phyloP scores from a whole-genome alignment of 1,140 invertebrate genomes.

The Trichonephila clavipes region DNA sequence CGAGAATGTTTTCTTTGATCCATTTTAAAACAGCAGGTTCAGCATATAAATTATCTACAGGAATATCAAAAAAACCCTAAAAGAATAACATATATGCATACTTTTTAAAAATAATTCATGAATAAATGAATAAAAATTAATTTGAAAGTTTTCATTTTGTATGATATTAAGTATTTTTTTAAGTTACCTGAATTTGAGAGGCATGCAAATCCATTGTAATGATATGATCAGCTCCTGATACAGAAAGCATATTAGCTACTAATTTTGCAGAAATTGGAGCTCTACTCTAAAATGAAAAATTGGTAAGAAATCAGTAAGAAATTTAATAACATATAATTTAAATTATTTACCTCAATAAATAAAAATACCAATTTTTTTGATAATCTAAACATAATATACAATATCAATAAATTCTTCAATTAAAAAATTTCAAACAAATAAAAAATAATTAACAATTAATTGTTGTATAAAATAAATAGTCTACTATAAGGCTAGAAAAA shows the following conservation, averaged over 20 bases:
- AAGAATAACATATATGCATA: not conserved
- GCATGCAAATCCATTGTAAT: constrained; percentile 99
- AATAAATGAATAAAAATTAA: not conserved
- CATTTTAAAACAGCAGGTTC: constrained; percentile 99
- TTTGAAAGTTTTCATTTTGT: not conserved
- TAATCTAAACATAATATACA: too few relatives aligned
- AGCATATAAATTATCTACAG: constrained; percentile 99
- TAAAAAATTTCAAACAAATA: too few relatives aligned
- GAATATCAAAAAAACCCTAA: constrained; percentile 97
- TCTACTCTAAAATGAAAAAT: constrained; percentile 86
- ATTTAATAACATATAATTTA: too few relatives aligned
- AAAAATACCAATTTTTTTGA: too few relatives aligned
- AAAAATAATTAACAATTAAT: too few relatives aligned
- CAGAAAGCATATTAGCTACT: constrained; percentile 98
- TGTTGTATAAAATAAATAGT: too few relatives aligned
- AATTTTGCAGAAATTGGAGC: constrained; percentile 99
- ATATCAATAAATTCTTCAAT: too few relatives aligned
- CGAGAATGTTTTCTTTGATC: constrained; percentile 98
- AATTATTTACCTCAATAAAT: too few relatives aligned
- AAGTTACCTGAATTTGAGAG: constrained; percentile 92
- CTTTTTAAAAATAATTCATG: not conserved
- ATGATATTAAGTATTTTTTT: not conserved
- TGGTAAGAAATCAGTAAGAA: too few relatives aligned
- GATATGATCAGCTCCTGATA: constrained; percentile 98
- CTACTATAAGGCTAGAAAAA: too few relatives aligned